Base-by-base conservation (phyloP, 1,140 invertebrate species). In the Cepaea nemoralis region DNA sequence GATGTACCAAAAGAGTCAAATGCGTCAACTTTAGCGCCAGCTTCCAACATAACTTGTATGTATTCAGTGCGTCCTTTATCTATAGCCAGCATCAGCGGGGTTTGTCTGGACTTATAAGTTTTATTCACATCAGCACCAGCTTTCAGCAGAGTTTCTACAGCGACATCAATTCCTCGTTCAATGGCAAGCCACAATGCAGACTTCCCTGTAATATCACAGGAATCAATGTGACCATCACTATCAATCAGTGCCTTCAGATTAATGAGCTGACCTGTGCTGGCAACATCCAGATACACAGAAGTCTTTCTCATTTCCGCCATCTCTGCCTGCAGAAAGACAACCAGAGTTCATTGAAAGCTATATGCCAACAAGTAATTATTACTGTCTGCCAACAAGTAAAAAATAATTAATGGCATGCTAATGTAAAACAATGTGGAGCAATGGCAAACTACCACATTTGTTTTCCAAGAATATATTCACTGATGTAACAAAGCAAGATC, bases 81-180 rank as follows among this genome's bases (percentile, higher is more conserved):
- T 27, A 35, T 27, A 27, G 71, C 71, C 14, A 74, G 31, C 71
- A 74, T 74, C n/a, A 74, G 42, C 16, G 40, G 37, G 8, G 71
- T 74, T 8, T 27, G 71, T 27, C 31, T 74, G n/a, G 42, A 74
- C 3, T 27, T 0, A 31, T 50, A 27, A 16, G 24, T 74, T 33
- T 74, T 74, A 35, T 74, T 74, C 12, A 74, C 40, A 45, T 74
- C 27, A 8, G 71, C 71, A n/a, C 71, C 71, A 50, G 71, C 71
- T 27, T 48, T 27, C 40, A 74, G 33, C 0, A 74, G n/a, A n/a
- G 71, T 74, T 31, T 27, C 35, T 33, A 48, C 71, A 42, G 71
- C 71, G 27, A 48, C 40, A 12, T 1, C 8, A 27, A 50, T 33
- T 16, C 71, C 71, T 14, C 42, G 12, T 74, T 48, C 71, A 19